Evolutionary conservation across 2,797 vertebrate species (phyloP), one percentile per base, ranked within the genome.

Genomic region (Oceanodroma leucorhoa): DNA sequence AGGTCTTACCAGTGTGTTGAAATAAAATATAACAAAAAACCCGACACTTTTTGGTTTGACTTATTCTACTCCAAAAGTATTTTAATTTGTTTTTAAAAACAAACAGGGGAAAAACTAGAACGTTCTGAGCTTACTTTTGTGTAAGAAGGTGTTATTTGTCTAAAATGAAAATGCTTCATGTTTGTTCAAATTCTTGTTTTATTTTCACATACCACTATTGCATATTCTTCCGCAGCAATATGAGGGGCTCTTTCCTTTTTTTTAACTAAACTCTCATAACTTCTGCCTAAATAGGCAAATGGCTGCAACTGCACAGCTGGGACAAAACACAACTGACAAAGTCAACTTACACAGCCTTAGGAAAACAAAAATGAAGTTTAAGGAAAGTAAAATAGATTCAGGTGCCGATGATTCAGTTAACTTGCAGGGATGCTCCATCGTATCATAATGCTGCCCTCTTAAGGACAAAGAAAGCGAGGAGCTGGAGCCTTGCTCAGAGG

Each of bases 371-470:
- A 6, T 1, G 1, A 91, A 80, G 83, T 58, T 71, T 55, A 60
- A 29, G 83, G 15, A 34, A 80, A 80, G 43, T 27, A 43, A 81
- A 73, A 24, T 0, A 77, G 36, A 22, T 10, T 0, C 14, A 48
- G 24, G 32, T 1, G 29, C 58, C 1, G 5, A 36, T 1, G 36
- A 36, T 20, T 40, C 50, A 5, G 65, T 7, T 13, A 34, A 85
- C 15, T 51, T 9, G 0, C 29, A 91, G 87, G 51, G 48, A 87
- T 46, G 77, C 45, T 92, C 73, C 64, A 72, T 41, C 40, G 80
- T 23, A 94, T 53, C 34, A 89, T 95, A 86, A 90, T 97, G 94
- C 97, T 97, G 97, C 97, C 98, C 97, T 89, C 97, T 95, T 94
- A 84, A 77, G 98, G 96, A 79, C 46, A 75, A 36, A 62, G 58